Evolutionary conservation across 2,888 invertebrate species (phyloP).

Genomic region (Drosophila sordidula): DNA sequence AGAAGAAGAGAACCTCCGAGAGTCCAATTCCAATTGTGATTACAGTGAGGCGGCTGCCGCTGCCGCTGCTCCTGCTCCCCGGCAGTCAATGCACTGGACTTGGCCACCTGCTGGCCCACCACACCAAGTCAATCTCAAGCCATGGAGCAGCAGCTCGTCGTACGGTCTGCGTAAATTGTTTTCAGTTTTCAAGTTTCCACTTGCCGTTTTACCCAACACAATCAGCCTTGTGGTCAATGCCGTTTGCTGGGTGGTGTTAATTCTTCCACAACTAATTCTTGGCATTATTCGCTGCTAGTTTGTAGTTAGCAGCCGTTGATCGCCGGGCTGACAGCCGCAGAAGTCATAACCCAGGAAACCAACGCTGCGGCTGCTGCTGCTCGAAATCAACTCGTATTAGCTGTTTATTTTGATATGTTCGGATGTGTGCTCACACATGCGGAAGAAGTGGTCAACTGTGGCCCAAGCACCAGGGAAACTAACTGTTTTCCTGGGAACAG

Average conservation of each 20-base stretch:
- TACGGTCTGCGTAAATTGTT: slow-evolving; percentile 75
- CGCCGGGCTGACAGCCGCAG: slow-evolving; percentile 61
- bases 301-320: slow-evolving; percentile 45
- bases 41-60: slow-evolving; percentile 35
- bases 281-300: slow-evolving; percentile 64
- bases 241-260: slow-evolving; percentile 75
- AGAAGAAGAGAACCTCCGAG: slow-evolving; percentile 16
- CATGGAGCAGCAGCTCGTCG: slow-evolving; percentile 28
- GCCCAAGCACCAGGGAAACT: slow-evolving; percentile 34
- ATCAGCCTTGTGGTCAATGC: slow-evolving; percentile 76
- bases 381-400: slow-evolving; percentile 55
- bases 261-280: slow-evolving; percentile 80
- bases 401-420: slow-evolving; percentile 44
- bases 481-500: slow-evolving; percentile 37
- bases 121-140: slow-evolving; percentile 49
- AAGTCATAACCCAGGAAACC: slow-evolving; percentile 79
- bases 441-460: slow-evolving; percentile 52
- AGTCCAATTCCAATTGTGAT: slow-evolving; percentile 56
- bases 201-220: slow-evolving; percentile 42
- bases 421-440: slow-evolving; percentile 54
- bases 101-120: slow-evolving; percentile 61
- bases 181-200: slow-evolving; percentile 66
- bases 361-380: slow-evolving; percentile 12
- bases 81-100: slow-evolving; percentile 73
- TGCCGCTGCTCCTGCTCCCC: slow-evolving; percentile 2